These are phyloP conservation scores for Meiosimyza decipiens DNA, from an alignment of 2,888 invertebrate species.

Conservation along the genomic window DNA sequence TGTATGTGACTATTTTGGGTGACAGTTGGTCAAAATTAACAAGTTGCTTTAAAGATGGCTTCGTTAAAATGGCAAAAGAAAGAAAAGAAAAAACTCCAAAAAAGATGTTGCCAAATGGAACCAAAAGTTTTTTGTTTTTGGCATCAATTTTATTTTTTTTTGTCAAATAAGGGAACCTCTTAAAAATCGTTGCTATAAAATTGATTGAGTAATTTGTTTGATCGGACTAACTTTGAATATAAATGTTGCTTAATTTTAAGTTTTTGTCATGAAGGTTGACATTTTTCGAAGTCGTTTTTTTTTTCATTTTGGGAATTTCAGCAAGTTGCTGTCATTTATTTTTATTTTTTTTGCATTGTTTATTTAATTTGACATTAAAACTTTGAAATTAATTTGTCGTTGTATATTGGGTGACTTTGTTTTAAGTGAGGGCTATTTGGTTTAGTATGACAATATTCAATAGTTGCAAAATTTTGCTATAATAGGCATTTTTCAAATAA, in stretches of 20 bases:
- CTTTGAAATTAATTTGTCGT: too few species aligned
- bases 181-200: constrained; percentile 21
- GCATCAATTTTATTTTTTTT: not conserved
- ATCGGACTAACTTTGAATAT: constrained; percentile 23
- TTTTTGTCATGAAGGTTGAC: too few species aligned
- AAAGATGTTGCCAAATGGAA: not conserved
- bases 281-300: too few species aligned
- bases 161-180: constrained; percentile 1
- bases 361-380: too few species aligned
- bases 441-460: too few species aligned
- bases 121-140: not conserved
- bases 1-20: not conserved
- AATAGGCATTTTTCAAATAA: too few species aligned
- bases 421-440: too few species aligned
- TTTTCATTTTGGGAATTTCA: too few species aligned
- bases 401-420: too few species aligned
- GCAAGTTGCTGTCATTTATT: too few species aligned
- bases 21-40: constrained; percentile 36
- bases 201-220: constrained; percentile 26
- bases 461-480: too few species aligned
- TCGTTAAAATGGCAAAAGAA: constrained; percentile 12
- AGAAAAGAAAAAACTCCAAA: not conserved
- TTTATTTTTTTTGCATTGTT: too few species aligned
- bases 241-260: constrained; percentile 17
- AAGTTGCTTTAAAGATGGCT: constrained; percentile 35